Conservation (phyloP, 1,140 invertebrate species). For the Polypedilum pembai region DNA sequence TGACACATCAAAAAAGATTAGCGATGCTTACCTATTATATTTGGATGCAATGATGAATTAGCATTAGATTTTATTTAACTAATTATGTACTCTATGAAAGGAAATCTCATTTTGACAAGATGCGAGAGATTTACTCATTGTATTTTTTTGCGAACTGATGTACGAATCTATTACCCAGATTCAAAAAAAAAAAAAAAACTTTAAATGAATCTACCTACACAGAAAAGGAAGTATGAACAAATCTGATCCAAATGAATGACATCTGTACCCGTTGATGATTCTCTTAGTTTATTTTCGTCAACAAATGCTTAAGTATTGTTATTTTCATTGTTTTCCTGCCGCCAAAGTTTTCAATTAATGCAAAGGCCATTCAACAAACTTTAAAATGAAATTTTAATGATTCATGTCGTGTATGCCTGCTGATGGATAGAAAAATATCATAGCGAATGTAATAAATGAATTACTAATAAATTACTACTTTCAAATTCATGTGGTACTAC, state of each 20-base stretch:
- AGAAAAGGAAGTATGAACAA: neutral
- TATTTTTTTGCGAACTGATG: neutral
- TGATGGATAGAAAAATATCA: too few relatives aligned
- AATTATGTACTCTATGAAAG: neutral
- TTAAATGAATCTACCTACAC: neutral
- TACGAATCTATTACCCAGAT: too few relatives aligned
- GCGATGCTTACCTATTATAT: neutral
- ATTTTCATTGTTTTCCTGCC: too few relatives aligned
- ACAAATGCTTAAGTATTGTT: too few relatives aligned
- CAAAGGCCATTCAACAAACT: too few relatives aligned
- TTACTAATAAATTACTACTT: too few relatives aligned
- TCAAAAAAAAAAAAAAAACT: neutral
- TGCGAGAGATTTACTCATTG: neutral
- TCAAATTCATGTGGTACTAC: too few relatives aligned
- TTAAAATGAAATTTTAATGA: too few relatives aligned
- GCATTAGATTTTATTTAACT: neutral
- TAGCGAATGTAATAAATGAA: too few relatives aligned
- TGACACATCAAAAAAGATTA: neutral
- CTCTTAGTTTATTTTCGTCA: too few relatives aligned
- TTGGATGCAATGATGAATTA: neutral
- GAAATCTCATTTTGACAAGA: conserved; percentile 1
- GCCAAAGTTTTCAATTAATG: too few relatives aligned
- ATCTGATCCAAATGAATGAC: neutral
- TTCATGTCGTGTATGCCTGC: too few relatives aligned
- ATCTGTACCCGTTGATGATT: neutral